Evolutionary conservation across 2,797 vertebrate genomes (phyloP).

Genomic region (Merluccius polli): DNA sequence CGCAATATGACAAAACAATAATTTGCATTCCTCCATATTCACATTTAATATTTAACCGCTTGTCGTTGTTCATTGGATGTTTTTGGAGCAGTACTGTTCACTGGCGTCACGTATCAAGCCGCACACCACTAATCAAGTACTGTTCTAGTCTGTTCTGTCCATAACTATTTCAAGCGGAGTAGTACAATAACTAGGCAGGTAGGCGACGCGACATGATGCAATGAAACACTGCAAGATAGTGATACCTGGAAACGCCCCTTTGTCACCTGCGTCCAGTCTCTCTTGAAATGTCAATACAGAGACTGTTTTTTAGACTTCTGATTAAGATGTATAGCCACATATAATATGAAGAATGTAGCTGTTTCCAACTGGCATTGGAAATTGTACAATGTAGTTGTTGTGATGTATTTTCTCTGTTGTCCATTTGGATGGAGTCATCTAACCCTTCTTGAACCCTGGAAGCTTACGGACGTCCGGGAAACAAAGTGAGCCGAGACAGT

Average conservation of each 20-base stretch:
- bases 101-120: background rate
- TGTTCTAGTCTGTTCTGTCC: background rate
- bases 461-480: too few species aligned
- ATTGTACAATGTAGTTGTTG: background rate
- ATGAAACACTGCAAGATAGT: background rate
- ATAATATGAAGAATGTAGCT: background rate
- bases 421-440: too few species aligned
- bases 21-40: background rate
- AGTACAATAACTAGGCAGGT: background rate
- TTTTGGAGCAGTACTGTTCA: background rate
- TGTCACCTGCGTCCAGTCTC: background rate
- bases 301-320: background rate
- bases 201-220: background rate
- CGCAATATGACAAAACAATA: too few species aligned
- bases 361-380: background rate
- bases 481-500: too few species aligned
- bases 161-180: background rate
- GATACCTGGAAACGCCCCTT: background rate
- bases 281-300: background rate
- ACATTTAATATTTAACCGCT: background rate
- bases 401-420: too few species aligned
- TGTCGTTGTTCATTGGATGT: background rate
- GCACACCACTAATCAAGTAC: background rate
- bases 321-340: background rate
- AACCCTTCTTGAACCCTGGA: too few species aligned